Base-by-base conservation (phyloP, 2,888 invertebrate genomes). In the Tetranychus truncatus region DNA sequence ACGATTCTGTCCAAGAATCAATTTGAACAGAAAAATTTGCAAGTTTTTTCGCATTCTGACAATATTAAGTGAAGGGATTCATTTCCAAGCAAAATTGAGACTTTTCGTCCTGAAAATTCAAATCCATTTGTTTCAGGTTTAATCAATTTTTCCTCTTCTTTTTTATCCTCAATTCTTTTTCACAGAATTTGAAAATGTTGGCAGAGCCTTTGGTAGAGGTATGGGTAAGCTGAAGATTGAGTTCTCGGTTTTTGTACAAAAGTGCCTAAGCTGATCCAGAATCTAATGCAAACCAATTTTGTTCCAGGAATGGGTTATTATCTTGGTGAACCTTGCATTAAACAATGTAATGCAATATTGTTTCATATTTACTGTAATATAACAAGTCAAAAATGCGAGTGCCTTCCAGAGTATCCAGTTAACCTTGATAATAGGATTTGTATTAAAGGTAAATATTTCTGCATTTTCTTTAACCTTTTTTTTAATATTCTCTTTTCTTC, bases 331-430 rank as follows among this genome's bases (percentile, higher is more conserved):
- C 78, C 78, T 1, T 79, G 79, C 66, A 76, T 76, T 11, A 75
- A 74, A 44, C 77, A 75, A 7, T 79, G 79, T 74, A 79, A 72
- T 24, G 34, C 24, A 66, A 79, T 79, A 45, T 73, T 79, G 72
- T 78, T 78, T 71, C 78, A 79, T 74, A 77, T 79, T 20, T 79
- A 77, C 71, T 79, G 79, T 74, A 79, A 79, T 75, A 74, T 72
- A 44, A 78, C 78, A 20, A 77, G 78, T 18, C 76, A 78, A 55
- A 69, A 73, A 46, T 79, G 79, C 75, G 79, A 79, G 66, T 79
- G 79, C 74, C 77, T 76, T 46, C 75, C 76, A 24, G 77, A 78
- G 65, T 79, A 78, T 75, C 79, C 79, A 46, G 79, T 79, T 15
- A 79, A 79, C 74, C 77, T 79, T 7, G 78, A 78, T 45, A 79